Evolutionary conservation across 2,113 vertebrate species (phyloP).

Genomic region (Nothoprocta pentlandii): DNA sequence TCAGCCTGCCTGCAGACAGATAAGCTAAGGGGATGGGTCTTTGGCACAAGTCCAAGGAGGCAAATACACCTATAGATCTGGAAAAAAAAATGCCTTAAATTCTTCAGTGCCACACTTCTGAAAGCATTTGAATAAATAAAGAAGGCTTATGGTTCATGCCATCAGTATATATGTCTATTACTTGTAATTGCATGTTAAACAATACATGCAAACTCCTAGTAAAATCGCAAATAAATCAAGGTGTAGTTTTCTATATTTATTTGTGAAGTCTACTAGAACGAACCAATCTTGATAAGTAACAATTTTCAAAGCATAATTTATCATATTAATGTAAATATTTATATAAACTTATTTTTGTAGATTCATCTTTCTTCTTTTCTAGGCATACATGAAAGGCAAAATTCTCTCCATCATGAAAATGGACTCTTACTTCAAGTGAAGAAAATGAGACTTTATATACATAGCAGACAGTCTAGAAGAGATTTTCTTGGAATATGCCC

Average conservation of each 20-base stretch:
- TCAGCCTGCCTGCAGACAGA: not conserved
- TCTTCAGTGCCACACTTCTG: not conserved
- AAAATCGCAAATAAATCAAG: not conserved
- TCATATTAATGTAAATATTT: not conserved
- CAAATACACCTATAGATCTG: rapidly evolving
- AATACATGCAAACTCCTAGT: not conserved
- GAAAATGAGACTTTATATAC: not conserved
- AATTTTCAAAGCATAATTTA: not conserved
- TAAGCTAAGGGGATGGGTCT: not conserved
- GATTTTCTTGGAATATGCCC: not conserved
- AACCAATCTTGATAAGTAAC: not conserved
- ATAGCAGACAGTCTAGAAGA: not conserved
- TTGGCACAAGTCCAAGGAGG: not conserved
- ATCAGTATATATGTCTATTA: not conserved
- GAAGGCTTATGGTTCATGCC: not conserved
- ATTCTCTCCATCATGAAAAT: not conserved
- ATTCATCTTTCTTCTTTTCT: not conserved
- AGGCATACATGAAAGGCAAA: not conserved
- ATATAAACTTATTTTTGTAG: not conserved
- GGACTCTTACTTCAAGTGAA: not conserved
- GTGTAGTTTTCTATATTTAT: not conserved
- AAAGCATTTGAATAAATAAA: not conserved
- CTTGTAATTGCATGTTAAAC: not conserved
- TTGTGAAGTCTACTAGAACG: not conserved
- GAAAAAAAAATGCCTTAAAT: not conserved